A percentile compares a stretch with the other conserved stretches of the same genome.
These are phyloP conservation scores for Sturmia bella DNA, from an alignment of 2,888 invertebrate genomes.

Conservation along the genomic window DNA sequence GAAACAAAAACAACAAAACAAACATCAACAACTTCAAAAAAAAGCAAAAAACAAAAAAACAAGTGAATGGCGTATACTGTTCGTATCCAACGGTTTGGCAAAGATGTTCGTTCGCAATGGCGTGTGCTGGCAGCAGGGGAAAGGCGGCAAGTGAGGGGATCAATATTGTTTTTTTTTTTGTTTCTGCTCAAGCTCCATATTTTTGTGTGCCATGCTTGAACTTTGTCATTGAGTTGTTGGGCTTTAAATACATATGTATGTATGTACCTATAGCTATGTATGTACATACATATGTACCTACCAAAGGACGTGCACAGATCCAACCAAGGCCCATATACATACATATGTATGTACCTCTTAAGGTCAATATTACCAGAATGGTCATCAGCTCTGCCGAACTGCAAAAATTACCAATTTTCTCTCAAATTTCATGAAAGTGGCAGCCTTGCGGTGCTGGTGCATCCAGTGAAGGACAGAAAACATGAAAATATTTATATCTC, in stretches of 20 bases:
- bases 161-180: background rate
- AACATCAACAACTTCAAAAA: too few relatives aligned
- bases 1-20: slow-evolving; percentile 1
- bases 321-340: background rate
- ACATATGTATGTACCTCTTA: background rate
- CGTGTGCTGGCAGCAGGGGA: slow-evolving; percentile 17
- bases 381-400: too few relatives aligned
- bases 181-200: background rate
- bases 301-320: too few relatives aligned
- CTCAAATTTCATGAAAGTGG: too few relatives aligned
- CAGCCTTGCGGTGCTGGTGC: too few relatives aligned
- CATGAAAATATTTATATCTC: too few relatives aligned
- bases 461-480: too few relatives aligned
- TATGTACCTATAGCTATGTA: background rate
- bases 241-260: slow-evolving; percentile 4
- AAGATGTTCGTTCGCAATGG: background rate
- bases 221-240: slow-evolving; percentile 52
- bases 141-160: slow-evolving; percentile 19
- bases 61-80: slow-evolving; percentile 37
- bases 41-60: slow-evolving; percentile 25
- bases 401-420: too few relatives aligned
- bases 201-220: background rate
- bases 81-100: slow-evolving; percentile 23
- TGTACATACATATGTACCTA: too few relatives aligned
- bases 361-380: too few relatives aligned